Evolutionary conservation across 2,113 vertebrate genomes (phyloP).

Genomic region (Callopanchax toddi): DNA sequence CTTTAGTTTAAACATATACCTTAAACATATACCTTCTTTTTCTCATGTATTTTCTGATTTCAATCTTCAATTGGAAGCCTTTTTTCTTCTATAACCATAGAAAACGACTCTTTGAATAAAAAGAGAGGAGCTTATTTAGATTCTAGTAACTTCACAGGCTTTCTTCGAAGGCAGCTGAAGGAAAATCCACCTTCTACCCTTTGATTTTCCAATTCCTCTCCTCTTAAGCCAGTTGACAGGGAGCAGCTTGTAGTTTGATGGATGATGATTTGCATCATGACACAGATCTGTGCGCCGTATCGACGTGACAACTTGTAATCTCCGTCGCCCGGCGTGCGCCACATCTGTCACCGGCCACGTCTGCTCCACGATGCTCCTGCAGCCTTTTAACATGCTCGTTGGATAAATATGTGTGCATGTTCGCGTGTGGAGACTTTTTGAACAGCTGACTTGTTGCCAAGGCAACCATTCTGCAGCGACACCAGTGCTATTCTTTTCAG

Average conservation of each 20-base stretch:
- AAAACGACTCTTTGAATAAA: constrained; percentile 10
- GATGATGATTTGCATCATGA: constrained; percentile 44
- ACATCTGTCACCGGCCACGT: constrained; percentile 55
- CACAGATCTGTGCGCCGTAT: constrained; percentile 36
- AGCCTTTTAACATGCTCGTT: constrained; percentile 28
- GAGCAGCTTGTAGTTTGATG: constrained; percentile 53
- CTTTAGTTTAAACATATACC: constrained; percentile 25
- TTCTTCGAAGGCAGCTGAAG: constrained; percentile 7
- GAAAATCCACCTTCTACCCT: constrained; percentile 8
- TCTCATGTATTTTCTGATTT: constrained; percentile 11
- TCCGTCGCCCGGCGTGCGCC: constrained; percentile 26
- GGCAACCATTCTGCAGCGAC: constrained; percentile 58
- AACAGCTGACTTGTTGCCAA: constrained; percentile 72
- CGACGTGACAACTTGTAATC: constrained; percentile 59
- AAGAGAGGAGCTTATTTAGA: constrained; percentile 4
- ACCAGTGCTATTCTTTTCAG: constrained; percentile 22
- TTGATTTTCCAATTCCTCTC: constrained; percentile 19
- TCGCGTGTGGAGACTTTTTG: constrained; percentile 8
- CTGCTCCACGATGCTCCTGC: constrained; percentile 28
- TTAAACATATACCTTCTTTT: constrained; percentile 27
- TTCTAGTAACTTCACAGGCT: constrained; percentile 5
- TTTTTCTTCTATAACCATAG: constrained; percentile 1
- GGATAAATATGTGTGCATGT: constrained; percentile 9
- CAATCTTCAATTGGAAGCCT: no score
- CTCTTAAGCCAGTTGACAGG: constrained; percentile 43